phyloP scores from a whole-genome alignment of 1,140 invertebrate genomes.

The Drosophila lowei region DNA sequence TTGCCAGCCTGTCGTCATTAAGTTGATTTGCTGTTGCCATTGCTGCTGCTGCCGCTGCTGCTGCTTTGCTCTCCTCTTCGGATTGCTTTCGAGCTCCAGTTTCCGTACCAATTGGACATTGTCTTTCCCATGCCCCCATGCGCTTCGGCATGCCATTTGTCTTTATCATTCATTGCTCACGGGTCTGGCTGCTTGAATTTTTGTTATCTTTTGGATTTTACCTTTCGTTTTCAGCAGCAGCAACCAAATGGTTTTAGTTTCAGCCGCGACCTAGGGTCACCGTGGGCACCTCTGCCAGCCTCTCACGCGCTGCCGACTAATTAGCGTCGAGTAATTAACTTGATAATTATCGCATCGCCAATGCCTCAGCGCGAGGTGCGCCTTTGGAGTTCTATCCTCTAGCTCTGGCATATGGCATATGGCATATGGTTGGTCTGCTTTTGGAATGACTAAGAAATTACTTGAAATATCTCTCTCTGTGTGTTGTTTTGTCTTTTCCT shows the following conservation, averaged over 20 bases:
- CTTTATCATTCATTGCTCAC: slow-evolving; percentile 12
- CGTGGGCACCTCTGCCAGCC: neutral
- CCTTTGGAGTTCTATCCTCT: slow-evolving; percentile 17
- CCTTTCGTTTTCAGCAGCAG: slow-evolving; percentile 41
- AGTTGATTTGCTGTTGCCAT: slow-evolving; percentile 51
- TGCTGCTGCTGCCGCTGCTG: slow-evolving; percentile 39
- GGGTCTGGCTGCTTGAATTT: neutral
- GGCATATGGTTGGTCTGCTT: slow-evolving; percentile 3
- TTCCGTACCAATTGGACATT: slow-evolving; percentile 42
- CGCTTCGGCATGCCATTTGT: slow-evolving; percentile 9
- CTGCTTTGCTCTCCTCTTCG: slow-evolving; percentile 36
- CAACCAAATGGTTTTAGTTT: slow-evolving; percentile 6
- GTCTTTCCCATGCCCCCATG: slow-evolving; percentile 12
- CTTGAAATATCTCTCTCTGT: slow-evolving; percentile 12
- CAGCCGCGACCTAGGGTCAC: slow-evolving; percentile 42
- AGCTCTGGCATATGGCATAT: neutral
- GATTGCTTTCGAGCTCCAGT: slow-evolving; percentile 59
- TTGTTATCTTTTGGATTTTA: slow-evolving; percentile 19
- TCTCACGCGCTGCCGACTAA: slow-evolving; percentile 46
- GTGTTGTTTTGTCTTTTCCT: slow-evolving; percentile 17
- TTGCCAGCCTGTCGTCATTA: slow-evolving; percentile 57
- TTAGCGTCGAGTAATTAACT: slow-evolving; percentile 55
- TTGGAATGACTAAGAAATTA: slow-evolving; percentile 37
- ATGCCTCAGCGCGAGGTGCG: slow-evolving; percentile 28
- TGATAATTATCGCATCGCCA: slow-evolving; percentile 50